Evolutionary conservation across 2,888 invertebrate genomes (phyloP).

Genomic region (Anarsia innoxiella): DNA sequence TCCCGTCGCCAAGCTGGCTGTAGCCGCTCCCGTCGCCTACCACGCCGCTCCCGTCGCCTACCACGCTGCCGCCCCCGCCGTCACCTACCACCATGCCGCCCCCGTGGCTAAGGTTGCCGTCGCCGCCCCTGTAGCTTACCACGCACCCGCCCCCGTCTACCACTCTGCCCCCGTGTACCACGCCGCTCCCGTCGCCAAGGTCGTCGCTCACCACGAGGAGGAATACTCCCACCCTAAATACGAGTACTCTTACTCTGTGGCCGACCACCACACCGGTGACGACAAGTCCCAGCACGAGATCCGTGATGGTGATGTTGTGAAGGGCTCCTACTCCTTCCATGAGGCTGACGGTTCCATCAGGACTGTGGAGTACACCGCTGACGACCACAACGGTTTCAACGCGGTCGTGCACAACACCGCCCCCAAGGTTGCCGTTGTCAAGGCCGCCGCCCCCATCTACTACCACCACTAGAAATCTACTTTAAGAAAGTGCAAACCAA

Average conservation of each 20-base stretch:
- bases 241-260: conserved; percentile 72
- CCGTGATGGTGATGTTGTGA: conserved; percentile 71
- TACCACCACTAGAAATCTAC: conserved; percentile 35
- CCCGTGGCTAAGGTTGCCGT: conserved; percentile 15
- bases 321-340: conserved; percentile 70
- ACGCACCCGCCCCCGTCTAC: conserved; percentile 24
- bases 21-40: conserved; percentile 26
- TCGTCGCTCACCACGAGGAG: conserved; percentile 28
- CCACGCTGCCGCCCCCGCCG: conserved; percentile 21
- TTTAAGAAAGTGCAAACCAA: conserved; percentile 32
- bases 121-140: conserved; percentile 34
- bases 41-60: conserved; percentile 25
- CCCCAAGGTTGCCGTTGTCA: conserved; percentile 33
- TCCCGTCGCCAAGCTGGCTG: conserved; percentile 22
- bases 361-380: conserved; percentile 72
- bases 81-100: conserved; percentile 23
- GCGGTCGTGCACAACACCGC: conserved; percentile 52
- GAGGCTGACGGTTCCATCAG: conserved; percentile 74
- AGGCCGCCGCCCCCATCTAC: conserved; percentile 23
- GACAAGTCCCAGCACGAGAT: conserved; percentile 71
- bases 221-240: conserved; percentile 54
- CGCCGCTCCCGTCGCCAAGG: conserved; percentile 27
- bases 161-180: conserved; percentile 38
- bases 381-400: conserved; percentile 69
- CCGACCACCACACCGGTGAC: conserved; percentile 74